phyloP scores from a whole-genome alignment of 2,113 vertebrate genomes.

The Anthoscopus minutus region DNA sequence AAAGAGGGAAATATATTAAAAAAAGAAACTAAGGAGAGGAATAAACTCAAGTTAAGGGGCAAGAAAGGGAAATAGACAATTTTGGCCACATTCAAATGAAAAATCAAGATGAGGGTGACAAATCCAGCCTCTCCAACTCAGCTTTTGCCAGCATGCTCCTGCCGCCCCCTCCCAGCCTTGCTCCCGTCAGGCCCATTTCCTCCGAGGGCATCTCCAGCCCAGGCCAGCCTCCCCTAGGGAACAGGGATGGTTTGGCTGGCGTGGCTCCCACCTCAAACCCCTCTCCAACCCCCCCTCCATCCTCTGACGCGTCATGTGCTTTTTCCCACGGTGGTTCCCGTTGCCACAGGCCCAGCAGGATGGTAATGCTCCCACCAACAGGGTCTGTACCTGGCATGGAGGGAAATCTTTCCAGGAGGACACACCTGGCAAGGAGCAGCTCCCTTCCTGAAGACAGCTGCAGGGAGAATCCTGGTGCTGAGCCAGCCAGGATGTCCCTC shows the following conservation, averaged over 20 bases:
- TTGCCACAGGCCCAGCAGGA: neutral
- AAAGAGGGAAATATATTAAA: neutral
- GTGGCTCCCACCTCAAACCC: neutral
- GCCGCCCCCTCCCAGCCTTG: neutral
- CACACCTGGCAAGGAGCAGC: neutral
- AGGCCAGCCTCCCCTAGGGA: neutral
- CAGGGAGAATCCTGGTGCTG: neutral
- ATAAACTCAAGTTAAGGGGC: neutral
- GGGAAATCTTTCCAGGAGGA: neutral
- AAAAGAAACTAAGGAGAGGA: neutral
- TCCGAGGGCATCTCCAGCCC: neutral
- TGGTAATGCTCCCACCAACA: accelerated
- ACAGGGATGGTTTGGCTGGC: neutral
- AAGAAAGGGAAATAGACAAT: neutral
- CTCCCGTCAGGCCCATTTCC: accelerated
- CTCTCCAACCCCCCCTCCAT: neutral
- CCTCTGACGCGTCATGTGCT: accelerated
- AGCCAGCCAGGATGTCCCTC: neutral
- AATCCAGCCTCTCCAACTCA: neutral
- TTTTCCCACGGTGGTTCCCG: neutral
- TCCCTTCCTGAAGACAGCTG: accelerated
- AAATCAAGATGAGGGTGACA: neutral
- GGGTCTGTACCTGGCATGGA: neutral
- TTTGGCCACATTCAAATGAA: neutral
- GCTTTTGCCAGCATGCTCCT: neutral